phyloP scores from a whole-genome alignment of 1,140 invertebrate species.

The Pseudoatta argentina region DNA sequence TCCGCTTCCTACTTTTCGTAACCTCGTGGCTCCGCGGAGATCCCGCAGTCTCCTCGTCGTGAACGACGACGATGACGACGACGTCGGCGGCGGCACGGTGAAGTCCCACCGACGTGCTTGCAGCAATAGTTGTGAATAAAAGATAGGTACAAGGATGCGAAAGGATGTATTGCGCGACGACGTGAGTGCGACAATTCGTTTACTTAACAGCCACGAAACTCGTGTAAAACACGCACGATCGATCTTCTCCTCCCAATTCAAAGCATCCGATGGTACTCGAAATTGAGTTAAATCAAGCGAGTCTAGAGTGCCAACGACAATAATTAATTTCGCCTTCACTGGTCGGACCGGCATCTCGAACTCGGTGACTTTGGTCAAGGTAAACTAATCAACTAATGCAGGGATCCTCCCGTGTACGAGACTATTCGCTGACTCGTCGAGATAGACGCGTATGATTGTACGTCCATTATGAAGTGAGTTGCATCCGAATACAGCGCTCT shows the following conservation, averaged over 20 bases:
- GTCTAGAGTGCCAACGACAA: background rate
- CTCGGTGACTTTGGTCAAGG: background rate
- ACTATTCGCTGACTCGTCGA: background rate
- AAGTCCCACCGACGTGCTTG: conserved; percentile 44
- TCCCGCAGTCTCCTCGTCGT: conserved; percentile 47
- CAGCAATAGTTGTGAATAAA: conserved; percentile 45
- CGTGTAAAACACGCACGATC: background rate
- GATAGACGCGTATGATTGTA: conserved; percentile 7
- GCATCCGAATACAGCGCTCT: background rate
- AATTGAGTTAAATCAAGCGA: conserved; percentile 15
- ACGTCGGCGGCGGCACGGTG: conserved; percentile 10
- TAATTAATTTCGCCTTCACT: conserved; percentile 48
- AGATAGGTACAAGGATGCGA: conserved; percentile 45
- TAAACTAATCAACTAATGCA: conserved; percentile 49
- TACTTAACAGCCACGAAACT: background rate
- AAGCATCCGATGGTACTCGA: background rate
- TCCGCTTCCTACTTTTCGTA: conserved; percentile 18
- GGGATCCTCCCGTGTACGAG: background rate
- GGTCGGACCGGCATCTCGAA: background rate
- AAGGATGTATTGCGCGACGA: background rate
- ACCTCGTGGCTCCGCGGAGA: conserved; percentile 22
- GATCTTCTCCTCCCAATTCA: background rate
- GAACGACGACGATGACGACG: conserved; percentile 24
- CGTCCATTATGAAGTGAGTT: background rate
- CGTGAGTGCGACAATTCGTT: background rate